Evolutionary conservation across 2,888 invertebrate genomes (phyloP), one percentile per base, ranked within the genome.

Genomic region (Cephus nigrinus): DNA sequence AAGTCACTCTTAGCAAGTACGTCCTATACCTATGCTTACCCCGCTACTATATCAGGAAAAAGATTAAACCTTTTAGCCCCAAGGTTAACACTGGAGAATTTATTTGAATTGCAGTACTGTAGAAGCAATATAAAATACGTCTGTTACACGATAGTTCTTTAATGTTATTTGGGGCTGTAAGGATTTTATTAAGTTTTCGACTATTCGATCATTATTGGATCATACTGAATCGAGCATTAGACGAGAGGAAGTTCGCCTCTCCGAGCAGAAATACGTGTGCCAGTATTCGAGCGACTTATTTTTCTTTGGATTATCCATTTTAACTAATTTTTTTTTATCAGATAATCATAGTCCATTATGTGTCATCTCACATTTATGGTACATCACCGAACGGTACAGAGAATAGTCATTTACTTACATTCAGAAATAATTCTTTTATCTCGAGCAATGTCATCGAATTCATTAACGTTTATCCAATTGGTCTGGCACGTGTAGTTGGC

Each of bases 1-100:
- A 95, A 95, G 91, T 93, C 94, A 83, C 93, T 94, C 84, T 91
- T 94, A 86, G 93, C 94, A 93, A 94, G 94, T 92, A 91, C 87
- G 92, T 77, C 68, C 36, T 31, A 77, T 55, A 55, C 35, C 55
- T 31, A 76, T 36, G 73, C 40, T 30, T 55, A 55, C 15, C 55
- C 55, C 15, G 33, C 68, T 55, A 55, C 55, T 55, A 55, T 55
- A 55, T 55, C 55, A 55, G 55, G 55, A 23, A 55, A 55, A 9
- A 55, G 23, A 23, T 23, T 2, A 40, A 40, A 9, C 23, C 55
- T 55, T 55, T 23, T 23, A 55, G 55, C 23, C 55, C 55, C 55
- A 55, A 55, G 23, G 9, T 55, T 9, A 23, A 55, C 23, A 23
- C 55, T 5, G 1, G 23, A 55, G 55, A 55, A 23, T 2, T 55